Percentiles rank a stretch among this genome's conserved stretches.
Conservation (phyloP, 2,797 vertebrate genomes). For the Bryconaethiops microstoma region DNA sequence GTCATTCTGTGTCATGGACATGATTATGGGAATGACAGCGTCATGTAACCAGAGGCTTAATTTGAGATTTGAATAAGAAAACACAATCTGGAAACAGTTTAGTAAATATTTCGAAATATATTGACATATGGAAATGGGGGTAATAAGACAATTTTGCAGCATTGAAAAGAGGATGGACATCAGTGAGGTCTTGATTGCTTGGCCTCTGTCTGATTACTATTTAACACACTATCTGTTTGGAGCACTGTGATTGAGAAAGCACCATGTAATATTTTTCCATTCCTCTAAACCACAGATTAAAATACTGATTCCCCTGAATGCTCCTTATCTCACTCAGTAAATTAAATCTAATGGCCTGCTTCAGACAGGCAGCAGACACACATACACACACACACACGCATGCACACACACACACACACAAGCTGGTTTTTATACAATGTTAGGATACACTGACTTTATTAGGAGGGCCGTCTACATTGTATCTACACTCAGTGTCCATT, state of each 20-base stretch:
- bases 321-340: slow-evolving; percentile 55
- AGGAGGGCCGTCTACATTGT: too few species aligned
- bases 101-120: slow-evolving; percentile 6
- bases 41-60: not conserved
- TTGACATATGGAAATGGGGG: not conserved
- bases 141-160: not conserved
- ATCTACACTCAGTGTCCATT: too few species aligned
- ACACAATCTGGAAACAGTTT: not conserved
- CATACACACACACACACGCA: not conserved
- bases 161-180: not conserved
- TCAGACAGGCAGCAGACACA: slow-evolving; percentile 46
- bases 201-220: slow-evolving; percentile 61
- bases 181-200: not conserved
- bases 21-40: not conserved
- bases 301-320: slow-evolving; percentile 65
- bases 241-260: slow-evolving; percentile 59
- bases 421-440: too few species aligned
- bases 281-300: slow-evolving; percentile 67
- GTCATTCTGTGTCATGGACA: slow-evolving; percentile 12
- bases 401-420: slow-evolving; percentile 2
- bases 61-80: slow-evolving; percentile 2
- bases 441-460: too few species aligned
- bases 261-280: slow-evolving; percentile 59
- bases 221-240: slow-evolving; percentile 62
- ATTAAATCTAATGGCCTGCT: slow-evolving; percentile 66